phyloP scores from a whole-genome alignment of 2,888 invertebrate genomes.

The Meganola albula region DNA sequence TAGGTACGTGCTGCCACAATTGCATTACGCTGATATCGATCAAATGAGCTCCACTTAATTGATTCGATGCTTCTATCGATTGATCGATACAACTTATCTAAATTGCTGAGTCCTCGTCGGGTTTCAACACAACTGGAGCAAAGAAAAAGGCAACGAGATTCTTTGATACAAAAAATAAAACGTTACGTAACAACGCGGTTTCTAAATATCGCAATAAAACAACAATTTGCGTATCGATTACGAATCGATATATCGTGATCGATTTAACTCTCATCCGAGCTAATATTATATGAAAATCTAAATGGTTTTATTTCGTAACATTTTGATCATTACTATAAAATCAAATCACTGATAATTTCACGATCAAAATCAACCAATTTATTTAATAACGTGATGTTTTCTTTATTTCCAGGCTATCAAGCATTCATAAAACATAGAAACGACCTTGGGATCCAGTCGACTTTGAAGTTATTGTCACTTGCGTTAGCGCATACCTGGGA shows the following conservation, averaged over 20 bases:
- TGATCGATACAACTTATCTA: slow-evolving; percentile 47
- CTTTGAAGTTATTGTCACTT: slow-evolving; percentile 43
- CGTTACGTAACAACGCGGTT: slow-evolving; percentile 22
- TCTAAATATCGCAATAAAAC: slow-evolving; percentile 25
- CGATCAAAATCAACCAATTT: background rate
- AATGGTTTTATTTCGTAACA: slow-evolving; percentile 9
- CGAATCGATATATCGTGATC: slow-evolving; percentile 27
- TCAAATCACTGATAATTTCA: background rate
- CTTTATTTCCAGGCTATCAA: slow-evolving; percentile 56
- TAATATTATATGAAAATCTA: slow-evolving; percentile 9
- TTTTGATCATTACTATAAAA: background rate
- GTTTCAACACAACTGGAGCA: slow-evolving; percentile 46
- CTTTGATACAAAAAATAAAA: slow-evolving; percentile 16
- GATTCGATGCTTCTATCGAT: slow-evolving; percentile 49
- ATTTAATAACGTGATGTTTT: slow-evolving; percentile 15
- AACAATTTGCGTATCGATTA: slow-evolving; percentile 21
- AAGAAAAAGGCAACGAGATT: slow-evolving; percentile 24
- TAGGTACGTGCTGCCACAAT: slow-evolving; percentile 20
- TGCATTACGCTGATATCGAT: slow-evolving; percentile 25
- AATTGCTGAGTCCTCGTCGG: slow-evolving; percentile 48
- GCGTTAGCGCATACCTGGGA: slow-evolving; percentile 34
- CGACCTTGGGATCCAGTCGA: slow-evolving; percentile 38
- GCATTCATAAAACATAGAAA: slow-evolving; percentile 41
- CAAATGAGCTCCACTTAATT: slow-evolving; percentile 47
- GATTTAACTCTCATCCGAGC: slow-evolving; percentile 14